Conservation (phyloP, 2,797 vertebrate genomes). For the Phalloptychus januarius region DNA sequence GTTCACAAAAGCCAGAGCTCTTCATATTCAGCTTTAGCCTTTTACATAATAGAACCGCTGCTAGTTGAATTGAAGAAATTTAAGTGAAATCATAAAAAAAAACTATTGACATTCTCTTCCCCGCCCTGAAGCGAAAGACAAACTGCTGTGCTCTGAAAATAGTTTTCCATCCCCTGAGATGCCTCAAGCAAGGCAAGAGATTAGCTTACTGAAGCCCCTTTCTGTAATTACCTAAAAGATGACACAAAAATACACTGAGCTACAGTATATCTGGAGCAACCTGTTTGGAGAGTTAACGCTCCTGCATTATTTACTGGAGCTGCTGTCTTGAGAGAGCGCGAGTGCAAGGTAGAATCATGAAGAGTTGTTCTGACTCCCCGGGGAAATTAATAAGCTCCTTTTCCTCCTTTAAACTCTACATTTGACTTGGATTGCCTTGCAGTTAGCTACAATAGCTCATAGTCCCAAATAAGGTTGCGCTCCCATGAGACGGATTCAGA, state of each 20-base stretch:
- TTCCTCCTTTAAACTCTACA: constrained; percentile 33
- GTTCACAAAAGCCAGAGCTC: not conserved
- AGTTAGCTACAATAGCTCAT: constrained; percentile 50
- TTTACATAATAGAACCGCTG: constrained; percentile 20
- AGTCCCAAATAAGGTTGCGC: constrained; percentile 34
- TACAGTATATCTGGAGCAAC: constrained; percentile 56
- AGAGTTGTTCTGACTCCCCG: constrained; percentile 27
- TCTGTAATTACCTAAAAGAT: constrained; percentile 65
- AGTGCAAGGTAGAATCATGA: constrained; percentile 44
- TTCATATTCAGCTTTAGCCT: constrained; percentile 13
- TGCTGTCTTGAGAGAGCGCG: constrained; percentile 44
- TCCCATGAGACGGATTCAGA: constrained; percentile 37
- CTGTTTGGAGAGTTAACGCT: constrained; percentile 53
- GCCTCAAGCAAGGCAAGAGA: constrained; percentile 67
- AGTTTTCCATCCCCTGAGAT: constrained; percentile 34
- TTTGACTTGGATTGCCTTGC: constrained; percentile 41
- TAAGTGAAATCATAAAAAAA: constrained; percentile 51
- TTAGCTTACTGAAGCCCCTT: constrained; percentile 65
- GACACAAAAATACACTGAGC: constrained; percentile 42
- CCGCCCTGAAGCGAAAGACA: constrained; percentile 50
- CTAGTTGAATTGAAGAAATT: constrained; percentile 21
- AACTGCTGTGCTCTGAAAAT: constrained; percentile 64
- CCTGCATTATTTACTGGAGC: constrained; percentile 55
- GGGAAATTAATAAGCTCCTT: constrained; percentile 52
- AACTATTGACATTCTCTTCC: constrained; percentile 47